Percentiles rank a stretch among this genome's conserved stretches.
Evolutionary conservation across 2,888 invertebrate species (phyloP).

Genomic region (Dasysyrphus tricinctus): DNA sequence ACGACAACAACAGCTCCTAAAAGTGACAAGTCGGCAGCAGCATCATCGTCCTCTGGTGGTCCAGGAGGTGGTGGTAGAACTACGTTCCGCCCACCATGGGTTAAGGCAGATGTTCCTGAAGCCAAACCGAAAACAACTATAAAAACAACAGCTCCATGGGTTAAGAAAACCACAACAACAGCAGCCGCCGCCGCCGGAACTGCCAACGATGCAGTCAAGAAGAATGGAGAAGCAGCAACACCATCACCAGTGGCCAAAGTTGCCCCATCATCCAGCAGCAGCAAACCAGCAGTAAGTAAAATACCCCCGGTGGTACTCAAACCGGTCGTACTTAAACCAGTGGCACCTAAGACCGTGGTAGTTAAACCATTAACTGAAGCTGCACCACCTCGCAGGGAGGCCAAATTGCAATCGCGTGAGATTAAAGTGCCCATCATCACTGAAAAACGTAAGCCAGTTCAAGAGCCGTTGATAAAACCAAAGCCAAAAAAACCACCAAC

Average conservation of each 20-base stretch:
- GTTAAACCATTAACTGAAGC: constrained; percentile 58
- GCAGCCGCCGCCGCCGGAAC: constrained; percentile 26
- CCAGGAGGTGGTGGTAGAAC: constrained; percentile 84
- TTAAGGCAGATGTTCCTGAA: constrained; percentile 85
- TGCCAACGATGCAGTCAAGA: constrained; percentile 76
- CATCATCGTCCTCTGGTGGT: constrained; percentile 77
- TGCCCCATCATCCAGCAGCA: constrained; percentile 35
- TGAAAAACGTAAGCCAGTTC: constrained; percentile 77
- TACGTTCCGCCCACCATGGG: constrained; percentile 89
- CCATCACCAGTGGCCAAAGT: constrained; percentile 74
- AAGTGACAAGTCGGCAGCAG: constrained; percentile 51
- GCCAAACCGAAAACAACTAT: constrained; percentile 80
- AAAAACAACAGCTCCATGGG: constrained; percentile 85
- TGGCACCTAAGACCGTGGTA: background rate
- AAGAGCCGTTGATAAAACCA: constrained; percentile 76
- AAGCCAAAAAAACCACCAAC: constrained; percentile 81
- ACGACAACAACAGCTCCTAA: constrained; percentile 76
- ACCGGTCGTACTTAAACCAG: background rate
- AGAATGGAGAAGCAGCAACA: constrained; percentile 77
- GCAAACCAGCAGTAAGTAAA: constrained; percentile 47
- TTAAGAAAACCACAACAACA: constrained; percentile 79
- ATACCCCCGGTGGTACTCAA: constrained; percentile 39
- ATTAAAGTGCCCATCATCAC: constrained; percentile 82
- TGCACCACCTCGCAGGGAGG: constrained; percentile 54
- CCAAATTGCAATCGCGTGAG: constrained; percentile 79